These are phyloP conservation scores for Cataglyphis cursor DNA, from an alignment of 2,888 invertebrate genomes.

Conservation along the genomic window DNA sequence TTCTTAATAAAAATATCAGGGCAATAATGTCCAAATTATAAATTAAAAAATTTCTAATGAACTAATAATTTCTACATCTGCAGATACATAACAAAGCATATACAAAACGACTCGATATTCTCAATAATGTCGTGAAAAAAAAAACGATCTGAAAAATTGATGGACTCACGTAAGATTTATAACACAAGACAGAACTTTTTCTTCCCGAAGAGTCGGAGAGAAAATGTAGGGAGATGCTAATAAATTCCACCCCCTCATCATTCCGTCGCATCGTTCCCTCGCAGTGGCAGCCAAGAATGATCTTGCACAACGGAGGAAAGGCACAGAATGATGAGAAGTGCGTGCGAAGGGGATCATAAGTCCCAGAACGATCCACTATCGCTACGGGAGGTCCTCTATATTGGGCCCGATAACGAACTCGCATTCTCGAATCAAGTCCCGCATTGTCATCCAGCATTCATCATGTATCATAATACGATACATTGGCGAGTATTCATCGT, in stretches of 20 bases:
- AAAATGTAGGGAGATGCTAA: background rate
- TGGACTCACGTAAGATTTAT: background rate
- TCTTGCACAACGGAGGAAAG: slow-evolving; percentile 32
- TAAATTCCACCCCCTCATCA: slow-evolving; percentile 29
- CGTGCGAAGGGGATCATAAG: slow-evolving; percentile 57
- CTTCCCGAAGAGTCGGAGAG: background rate
- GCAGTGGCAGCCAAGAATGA: background rate
- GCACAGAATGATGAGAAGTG: slow-evolving; percentile 16
- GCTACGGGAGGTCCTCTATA: slow-evolving; percentile 73
- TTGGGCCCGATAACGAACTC: slow-evolving; percentile 80
- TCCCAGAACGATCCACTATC: slow-evolving; percentile 71
- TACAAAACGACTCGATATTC: background rate
- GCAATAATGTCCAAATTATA: background rate
- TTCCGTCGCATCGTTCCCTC: slow-evolving; percentile 2
- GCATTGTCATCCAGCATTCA: slow-evolving; percentile 78
- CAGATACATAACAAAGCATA: background rate
- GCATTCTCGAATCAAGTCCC: slow-evolving; percentile 82
- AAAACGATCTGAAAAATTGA: background rate
- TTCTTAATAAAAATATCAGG: background rate
- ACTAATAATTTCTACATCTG: background rate
- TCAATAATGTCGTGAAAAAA: background rate
- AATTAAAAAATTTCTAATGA: background rate
- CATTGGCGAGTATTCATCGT: slow-evolving; percentile 73
- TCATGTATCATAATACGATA: slow-evolving; percentile 50
- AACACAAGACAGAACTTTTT: background rate